Evolutionary conservation across 1,140 invertebrate genomes (phyloP).

Genomic region (Andrena cerasifolii): DNA sequence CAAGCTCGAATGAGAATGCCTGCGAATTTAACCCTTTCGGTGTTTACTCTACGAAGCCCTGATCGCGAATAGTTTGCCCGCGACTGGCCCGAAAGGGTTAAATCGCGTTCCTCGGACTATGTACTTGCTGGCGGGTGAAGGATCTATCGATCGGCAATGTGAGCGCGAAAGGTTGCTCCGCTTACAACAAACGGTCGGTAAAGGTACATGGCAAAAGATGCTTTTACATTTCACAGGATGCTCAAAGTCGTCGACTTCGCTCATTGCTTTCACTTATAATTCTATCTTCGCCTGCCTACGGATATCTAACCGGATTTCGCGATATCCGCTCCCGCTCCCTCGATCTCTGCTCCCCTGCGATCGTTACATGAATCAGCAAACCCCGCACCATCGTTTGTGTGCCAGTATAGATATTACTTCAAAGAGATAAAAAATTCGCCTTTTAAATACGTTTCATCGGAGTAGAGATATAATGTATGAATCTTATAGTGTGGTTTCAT

Average conservation of each 20-base stretch:
- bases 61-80: background rate
- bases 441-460: slow-evolving; percentile 47
- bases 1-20: too few relatives aligned
- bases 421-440: slow-evolving; percentile 55
- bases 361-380: slow-evolving; percentile 36
- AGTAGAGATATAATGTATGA: slow-evolving; percentile 34
- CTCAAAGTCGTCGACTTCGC: background rate
- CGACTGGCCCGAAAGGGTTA: background rate
- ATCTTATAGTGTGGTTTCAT: slow-evolving; percentile 1
- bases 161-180: background rate
- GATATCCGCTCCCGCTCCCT: too few relatives aligned
- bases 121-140: background rate
- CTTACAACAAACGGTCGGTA: background rate
- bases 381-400: slow-evolving; percentile 32
- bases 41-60: background rate
- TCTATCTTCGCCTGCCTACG: background rate
- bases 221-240: background rate
- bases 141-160: background rate
- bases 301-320: background rate
- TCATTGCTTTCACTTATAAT: background rate
- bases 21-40: too few relatives aligned
- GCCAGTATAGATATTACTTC: slow-evolving; percentile 37
- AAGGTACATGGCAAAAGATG: background rate
- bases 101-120: background rate
- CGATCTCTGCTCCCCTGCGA: background rate